phyloP scores from a whole-genome alignment of 2,888 invertebrate species.

The Drosophila mimetica region DNA sequence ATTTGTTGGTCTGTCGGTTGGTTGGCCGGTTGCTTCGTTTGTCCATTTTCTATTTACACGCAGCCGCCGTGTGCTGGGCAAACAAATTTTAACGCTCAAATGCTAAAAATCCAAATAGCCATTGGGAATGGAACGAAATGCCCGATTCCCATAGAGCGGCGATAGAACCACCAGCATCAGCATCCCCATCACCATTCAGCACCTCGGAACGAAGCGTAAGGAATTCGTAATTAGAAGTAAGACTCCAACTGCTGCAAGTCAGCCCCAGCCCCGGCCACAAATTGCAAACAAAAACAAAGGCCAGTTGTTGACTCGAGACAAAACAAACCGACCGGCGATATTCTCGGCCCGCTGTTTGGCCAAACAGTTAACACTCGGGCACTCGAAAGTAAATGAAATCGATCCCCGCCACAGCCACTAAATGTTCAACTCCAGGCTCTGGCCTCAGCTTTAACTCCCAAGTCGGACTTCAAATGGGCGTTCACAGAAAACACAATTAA shows the following conservation, averaged over 20 bases:
- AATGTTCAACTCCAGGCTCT: slow-evolving; percentile 13
- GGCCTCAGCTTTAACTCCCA: slow-evolving; percentile 3
- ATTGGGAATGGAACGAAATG: slow-evolving; percentile 28
- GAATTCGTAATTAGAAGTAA: slow-evolving; percentile 79
- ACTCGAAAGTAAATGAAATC: slow-evolving; percentile 51
- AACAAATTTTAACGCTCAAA: slow-evolving; percentile 80
- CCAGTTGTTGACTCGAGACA: slow-evolving; percentile 51
- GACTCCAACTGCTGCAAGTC: slow-evolving; percentile 67
- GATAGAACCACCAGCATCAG: slow-evolving; percentile 10
- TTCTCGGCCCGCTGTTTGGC: slow-evolving; percentile 64
- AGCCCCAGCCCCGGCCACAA: slow-evolving; percentile 52
- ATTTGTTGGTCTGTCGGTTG: slow-evolving; percentile 3
- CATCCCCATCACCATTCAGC: no score
- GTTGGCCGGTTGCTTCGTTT: slow-evolving; percentile 20
- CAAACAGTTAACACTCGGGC: slow-evolving; percentile 75
- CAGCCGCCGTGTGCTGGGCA: slow-evolving; percentile 50
- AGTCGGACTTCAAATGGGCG: slow-evolving; percentile 47
- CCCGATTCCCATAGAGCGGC: slow-evolving; percentile 22
- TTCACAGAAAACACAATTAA: slow-evolving; percentile 70
- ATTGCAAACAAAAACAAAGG: slow-evolving; percentile 78
- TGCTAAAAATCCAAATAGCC: slow-evolving; percentile 68
- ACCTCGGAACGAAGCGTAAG: slow-evolving; percentile 67
- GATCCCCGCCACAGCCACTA: slow-evolving; percentile 42
- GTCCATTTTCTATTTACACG: slow-evolving; percentile 71
- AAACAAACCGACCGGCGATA: slow-evolving; percentile 59